phyloP scores from a whole-genome alignment of 1,140 invertebrate genomes.

The Drosophila rufa region DNA sequence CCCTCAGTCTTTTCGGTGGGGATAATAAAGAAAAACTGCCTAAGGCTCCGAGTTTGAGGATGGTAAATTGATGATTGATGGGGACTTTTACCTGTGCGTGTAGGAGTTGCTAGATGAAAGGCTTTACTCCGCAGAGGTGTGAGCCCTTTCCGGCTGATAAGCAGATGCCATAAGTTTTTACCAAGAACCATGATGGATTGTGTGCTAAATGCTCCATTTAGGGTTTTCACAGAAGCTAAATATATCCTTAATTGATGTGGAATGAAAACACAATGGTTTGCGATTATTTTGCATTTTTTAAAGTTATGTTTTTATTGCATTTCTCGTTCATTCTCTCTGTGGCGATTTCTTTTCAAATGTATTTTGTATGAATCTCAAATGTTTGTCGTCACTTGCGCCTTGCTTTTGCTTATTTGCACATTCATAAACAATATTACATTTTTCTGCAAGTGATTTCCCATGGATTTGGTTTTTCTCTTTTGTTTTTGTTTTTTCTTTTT shows the following conservation, averaged over 20 bases:
- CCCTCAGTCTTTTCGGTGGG: slow-evolving; percentile 20
- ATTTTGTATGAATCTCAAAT: slow-evolving; percentile 72
- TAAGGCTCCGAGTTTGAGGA: slow-evolving; percentile 5
- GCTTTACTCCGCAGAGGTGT: slow-evolving; percentile 34
- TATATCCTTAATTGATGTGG: slow-evolving; percentile 1
- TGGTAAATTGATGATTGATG: slow-evolving; percentile 69
- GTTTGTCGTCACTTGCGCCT: slow-evolving; percentile 47
- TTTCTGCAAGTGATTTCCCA: slow-evolving; percentile 68
- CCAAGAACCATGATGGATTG: slow-evolving; percentile 34
- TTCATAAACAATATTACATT: slow-evolving; percentile 78
- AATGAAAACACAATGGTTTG: slow-evolving; percentile 42
- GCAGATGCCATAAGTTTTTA: slow-evolving; percentile 1
- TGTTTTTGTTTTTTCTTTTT: slow-evolving; percentile 33
- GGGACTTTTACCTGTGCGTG: slow-evolving; percentile 18
- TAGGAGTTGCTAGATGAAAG: slow-evolving; percentile 8
- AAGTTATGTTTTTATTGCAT: slow-evolving; percentile 81
- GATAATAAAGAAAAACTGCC: slow-evolving; percentile 61
- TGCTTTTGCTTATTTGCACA: slow-evolving; percentile 59
- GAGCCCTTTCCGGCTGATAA: slow-evolving; percentile 46
- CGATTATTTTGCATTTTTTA: slow-evolving; percentile 74
- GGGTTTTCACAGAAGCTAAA: background rate
- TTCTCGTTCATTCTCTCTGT: slow-evolving; percentile 54
- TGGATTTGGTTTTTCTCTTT: slow-evolving; percentile 6
- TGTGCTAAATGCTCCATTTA: slow-evolving; percentile 6
- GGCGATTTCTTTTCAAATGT: slow-evolving; percentile 44